phyloP scores from a whole-genome alignment of 2,797 vertebrate genomes.

The Acropternis orthonyx region DNA sequence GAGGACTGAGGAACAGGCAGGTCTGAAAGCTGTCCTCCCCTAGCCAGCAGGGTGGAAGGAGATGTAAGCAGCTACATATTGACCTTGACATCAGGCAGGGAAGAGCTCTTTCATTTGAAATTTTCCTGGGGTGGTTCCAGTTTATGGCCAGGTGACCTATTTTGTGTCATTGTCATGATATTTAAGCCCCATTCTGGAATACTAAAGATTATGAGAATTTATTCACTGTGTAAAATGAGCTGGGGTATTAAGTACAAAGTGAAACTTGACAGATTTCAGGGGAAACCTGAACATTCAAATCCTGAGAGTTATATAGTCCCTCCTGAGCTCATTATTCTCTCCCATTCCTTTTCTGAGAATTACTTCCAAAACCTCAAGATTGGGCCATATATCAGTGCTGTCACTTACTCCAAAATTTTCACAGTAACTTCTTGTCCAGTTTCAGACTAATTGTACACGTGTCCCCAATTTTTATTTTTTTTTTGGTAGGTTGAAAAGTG shows the following conservation, averaged over 20 bases:
- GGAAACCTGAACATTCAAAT: background rate
- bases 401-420: background rate
- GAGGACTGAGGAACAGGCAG: background rate
- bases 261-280: background rate
- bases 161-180: background rate
- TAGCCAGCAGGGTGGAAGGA: background rate
- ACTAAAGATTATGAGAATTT: background rate
- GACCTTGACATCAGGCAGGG: background rate
- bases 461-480: accelerated
- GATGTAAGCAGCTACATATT: background rate
- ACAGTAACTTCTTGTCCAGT: background rate
- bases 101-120: background rate
- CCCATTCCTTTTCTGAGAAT: background rate
- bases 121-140: background rate
- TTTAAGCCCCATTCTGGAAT: background rate
- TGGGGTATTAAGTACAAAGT: background rate
- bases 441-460: background rate
- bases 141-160: background rate
- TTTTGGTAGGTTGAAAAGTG: background rate
- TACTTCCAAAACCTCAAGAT: background rate
- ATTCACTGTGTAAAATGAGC: background rate
- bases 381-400: background rate
- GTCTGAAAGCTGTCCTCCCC: background rate
- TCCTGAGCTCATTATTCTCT: background rate
- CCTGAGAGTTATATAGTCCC: background rate